phyloP scores from a whole-genome alignment of 2,888 invertebrate species.

The Diplazon laetatorius region DNA sequence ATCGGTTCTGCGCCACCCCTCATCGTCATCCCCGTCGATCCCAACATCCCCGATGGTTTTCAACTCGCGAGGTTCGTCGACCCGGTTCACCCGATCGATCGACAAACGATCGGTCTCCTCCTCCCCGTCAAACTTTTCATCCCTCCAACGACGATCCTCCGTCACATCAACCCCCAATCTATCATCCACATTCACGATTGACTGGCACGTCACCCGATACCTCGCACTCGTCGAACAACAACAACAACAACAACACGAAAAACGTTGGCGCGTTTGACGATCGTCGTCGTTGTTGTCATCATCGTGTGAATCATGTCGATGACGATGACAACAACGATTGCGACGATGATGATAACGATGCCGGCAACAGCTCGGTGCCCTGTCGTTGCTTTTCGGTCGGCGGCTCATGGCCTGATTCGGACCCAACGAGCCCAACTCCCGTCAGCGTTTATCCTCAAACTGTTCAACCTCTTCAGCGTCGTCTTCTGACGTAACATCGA shows the following conservation, averaged over 20 bases:
- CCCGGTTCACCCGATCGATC: constrained; percentile 11
- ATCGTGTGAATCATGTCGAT: constrained; percentile 29
- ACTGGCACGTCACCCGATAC: too few species aligned
- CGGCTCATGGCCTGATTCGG: constrained; percentile 74
- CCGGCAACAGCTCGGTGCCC: constrained; percentile 65
- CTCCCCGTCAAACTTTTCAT: background rate
- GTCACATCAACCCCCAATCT: constrained; percentile 20
- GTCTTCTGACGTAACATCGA: constrained; percentile 69
- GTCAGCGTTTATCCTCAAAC: constrained; percentile 78
- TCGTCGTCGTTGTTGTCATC: background rate
- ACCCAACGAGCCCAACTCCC: constrained; percentile 78
- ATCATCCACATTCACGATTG: constrained; percentile 19
- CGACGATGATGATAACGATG: constrained; percentile 46
- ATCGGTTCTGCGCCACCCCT: constrained; percentile 23
- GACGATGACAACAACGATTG: constrained; percentile 29
- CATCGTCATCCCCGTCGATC: constrained; percentile 10
- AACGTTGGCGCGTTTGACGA: too few species aligned
- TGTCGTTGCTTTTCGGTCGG: constrained; percentile 64
- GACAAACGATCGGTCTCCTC: constrained; percentile 32
- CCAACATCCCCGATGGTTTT: constrained; percentile 5
- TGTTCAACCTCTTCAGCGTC: constrained; percentile 36
- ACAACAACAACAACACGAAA: too few species aligned
- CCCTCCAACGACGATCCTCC: constrained; percentile 14
- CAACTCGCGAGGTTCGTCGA: constrained; percentile 28
- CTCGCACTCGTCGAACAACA: too few species aligned